Evolutionary conservation across 2,888 invertebrate species (phyloP).

Genomic region (Leptinotarsa haldemani): DNA sequence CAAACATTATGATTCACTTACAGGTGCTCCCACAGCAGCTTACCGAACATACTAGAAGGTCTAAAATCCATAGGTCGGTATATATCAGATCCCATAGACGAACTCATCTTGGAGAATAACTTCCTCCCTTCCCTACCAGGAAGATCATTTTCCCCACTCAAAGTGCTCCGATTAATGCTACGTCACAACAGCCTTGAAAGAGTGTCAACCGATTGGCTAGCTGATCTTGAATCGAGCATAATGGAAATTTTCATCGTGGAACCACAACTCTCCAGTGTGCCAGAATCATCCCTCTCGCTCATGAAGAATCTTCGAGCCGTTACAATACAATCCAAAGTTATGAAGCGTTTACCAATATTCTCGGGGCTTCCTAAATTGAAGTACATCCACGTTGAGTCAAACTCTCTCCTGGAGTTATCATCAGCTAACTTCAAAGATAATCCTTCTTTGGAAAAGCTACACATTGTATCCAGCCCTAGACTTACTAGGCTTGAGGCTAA

Average conservation of each 20-base stretch:
- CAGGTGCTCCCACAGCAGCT: constrained; percentile 93
- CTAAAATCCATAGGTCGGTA: constrained; percentile 76
- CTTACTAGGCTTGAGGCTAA: constrained; percentile 79
- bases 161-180: constrained; percentile 83
- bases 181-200: constrained; percentile 86
- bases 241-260: constrained; percentile 89
- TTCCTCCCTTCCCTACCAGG: constrained; percentile 87
- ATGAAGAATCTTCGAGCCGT: constrained; percentile 83
- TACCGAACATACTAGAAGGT: constrained; percentile 81
- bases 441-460: constrained; percentile 79
- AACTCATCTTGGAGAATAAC: constrained; percentile 88
- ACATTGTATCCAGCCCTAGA: constrained; percentile 77
- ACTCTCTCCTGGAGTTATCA: constrained; percentile 74
- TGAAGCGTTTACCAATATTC: constrained; percentile 81
- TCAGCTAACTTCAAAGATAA: constrained; percentile 78
- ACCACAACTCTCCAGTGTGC: constrained; percentile 81
- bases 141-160: constrained; percentile 80
- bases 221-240: constrained; percentile 79
- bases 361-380: constrained; percentile 76
- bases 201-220: constrained; percentile 84
- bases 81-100: constrained; percentile 80
- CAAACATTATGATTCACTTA: constrained; percentile 49
- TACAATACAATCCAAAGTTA: constrained; percentile 81
- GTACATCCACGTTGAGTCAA: constrained; percentile 80
- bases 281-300: constrained; percentile 81